Evolutionary conservation across 2,888 invertebrate species (phyloP).

Genomic region (Buathra laborator): DNA sequence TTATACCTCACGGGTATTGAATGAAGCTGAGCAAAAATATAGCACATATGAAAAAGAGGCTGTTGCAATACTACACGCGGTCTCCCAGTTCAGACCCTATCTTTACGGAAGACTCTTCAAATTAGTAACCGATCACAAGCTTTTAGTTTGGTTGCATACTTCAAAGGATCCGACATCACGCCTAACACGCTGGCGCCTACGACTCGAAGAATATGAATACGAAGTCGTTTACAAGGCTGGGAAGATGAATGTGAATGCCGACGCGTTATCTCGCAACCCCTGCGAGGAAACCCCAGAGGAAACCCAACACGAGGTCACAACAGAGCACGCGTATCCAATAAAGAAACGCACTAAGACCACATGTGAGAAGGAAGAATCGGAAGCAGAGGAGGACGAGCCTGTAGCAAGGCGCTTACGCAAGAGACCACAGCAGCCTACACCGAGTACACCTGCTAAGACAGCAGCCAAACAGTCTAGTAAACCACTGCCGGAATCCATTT

Average conservation of each 20-base stretch:
- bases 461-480: too few relatives aligned
- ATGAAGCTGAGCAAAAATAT: conserved; percentile 60
- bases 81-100: conserved; percentile 57
- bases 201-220: conserved; percentile 64
- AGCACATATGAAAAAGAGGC: conserved; percentile 67
- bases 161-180: conserved; percentile 62
- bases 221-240: conserved; percentile 42
- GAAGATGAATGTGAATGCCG: too few relatives aligned
- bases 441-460: too few relatives aligned
- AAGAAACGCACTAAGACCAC: neutral
- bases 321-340: neutral
- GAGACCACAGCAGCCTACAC: too few relatives aligned
- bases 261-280: neutral
- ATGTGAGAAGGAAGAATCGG: neutral
- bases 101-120: conserved; percentile 58
- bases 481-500: too few relatives aligned
- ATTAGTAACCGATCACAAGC: conserved; percentile 63
- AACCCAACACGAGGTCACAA: neutral
- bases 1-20: conserved; percentile 56
- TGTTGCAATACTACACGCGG: conserved; percentile 48
- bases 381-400: too few relatives aligned
- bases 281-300: neutral
- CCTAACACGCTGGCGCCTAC: conserved; percentile 57
- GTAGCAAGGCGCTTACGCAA: conserved; percentile 16
- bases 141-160: conserved; percentile 53